Evolutionary conservation across 2,888 invertebrate species (phyloP).

Genomic region (Ceramica pisi): DNA sequence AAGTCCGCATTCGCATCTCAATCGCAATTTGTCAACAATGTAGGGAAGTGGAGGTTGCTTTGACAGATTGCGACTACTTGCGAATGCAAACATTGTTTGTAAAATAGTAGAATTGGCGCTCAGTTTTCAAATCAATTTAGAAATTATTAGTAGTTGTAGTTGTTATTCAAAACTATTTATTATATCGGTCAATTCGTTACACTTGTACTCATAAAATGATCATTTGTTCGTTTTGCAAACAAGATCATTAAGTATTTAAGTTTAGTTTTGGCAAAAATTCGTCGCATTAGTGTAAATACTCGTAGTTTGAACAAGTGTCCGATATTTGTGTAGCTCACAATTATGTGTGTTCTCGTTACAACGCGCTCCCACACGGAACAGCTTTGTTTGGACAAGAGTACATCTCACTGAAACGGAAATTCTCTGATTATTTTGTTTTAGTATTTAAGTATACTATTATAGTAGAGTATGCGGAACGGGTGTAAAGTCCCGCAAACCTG

Average conservation of each 20-base stretch:
- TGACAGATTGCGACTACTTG: too few relatives aligned
- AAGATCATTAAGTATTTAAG: slow-evolving; percentile 29
- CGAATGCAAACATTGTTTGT: too few relatives aligned
- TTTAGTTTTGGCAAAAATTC: slow-evolving; percentile 23
- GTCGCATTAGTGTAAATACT: slow-evolving; percentile 23
- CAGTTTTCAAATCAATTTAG: too few relatives aligned
- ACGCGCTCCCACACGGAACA: slow-evolving; percentile 30
- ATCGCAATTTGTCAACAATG: too few relatives aligned
- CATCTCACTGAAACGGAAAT: background rate
- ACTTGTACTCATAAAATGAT: background rate
- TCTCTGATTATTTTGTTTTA: background rate
- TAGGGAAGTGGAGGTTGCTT: too few relatives aligned
- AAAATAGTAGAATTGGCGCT: too few relatives aligned
- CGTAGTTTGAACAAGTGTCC: slow-evolving; percentile 41
- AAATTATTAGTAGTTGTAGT: background rate
- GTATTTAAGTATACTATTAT: too few relatives aligned
- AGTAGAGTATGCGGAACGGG: too few relatives aligned
- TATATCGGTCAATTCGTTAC: background rate
- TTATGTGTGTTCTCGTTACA: slow-evolving; percentile 20
- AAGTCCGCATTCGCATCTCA: too few relatives aligned
- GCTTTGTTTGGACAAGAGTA: background rate
- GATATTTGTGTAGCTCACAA: slow-evolving; percentile 28
- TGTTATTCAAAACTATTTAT: background rate
- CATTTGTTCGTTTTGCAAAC: slow-evolving; percentile 24
- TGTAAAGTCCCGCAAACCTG: too few relatives aligned